These are phyloP conservation scores for Onychostruthus taczanowskii DNA, from an alignment of 2,113 vertebrate species.

Conservation along the genomic window DNA sequence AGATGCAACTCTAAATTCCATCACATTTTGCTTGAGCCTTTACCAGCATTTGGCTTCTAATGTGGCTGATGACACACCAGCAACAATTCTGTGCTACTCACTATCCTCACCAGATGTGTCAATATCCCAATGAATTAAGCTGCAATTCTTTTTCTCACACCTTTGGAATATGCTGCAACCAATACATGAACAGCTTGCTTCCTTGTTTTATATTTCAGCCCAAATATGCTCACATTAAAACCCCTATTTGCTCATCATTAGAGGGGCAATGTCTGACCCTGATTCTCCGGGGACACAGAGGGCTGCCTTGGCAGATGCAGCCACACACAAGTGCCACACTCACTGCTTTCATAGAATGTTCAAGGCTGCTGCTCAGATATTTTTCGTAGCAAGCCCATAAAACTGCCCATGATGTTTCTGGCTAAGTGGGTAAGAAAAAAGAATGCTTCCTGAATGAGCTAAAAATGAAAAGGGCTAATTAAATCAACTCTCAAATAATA, in stretches of 20 bases:
- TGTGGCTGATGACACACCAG: background rate
- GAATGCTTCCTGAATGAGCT: background rate
- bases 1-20: background rate
- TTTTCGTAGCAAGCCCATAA: background rate
- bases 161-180: background rate
- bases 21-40: background rate
- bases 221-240: background rate
- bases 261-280: background rate
- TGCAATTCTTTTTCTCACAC: background rate
- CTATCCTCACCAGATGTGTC: background rate
- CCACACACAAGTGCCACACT: background rate
- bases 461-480: constrained; percentile 22
- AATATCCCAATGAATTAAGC: background rate
- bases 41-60: background rate
- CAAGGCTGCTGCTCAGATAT: background rate
- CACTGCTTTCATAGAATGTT: background rate
- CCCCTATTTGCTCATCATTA: background rate
- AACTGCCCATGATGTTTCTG: background rate
- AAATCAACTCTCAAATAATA: background rate
- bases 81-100: background rate
- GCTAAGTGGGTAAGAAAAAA: background rate
- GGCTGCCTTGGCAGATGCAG: background rate
- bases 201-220: background rate
- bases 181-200: background rate
- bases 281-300: background rate